phyloP scores from a whole-genome alignment of 37 sponge, comb jelly and placozoan species.

The Chondrilla cf. caribensis region DNA sequence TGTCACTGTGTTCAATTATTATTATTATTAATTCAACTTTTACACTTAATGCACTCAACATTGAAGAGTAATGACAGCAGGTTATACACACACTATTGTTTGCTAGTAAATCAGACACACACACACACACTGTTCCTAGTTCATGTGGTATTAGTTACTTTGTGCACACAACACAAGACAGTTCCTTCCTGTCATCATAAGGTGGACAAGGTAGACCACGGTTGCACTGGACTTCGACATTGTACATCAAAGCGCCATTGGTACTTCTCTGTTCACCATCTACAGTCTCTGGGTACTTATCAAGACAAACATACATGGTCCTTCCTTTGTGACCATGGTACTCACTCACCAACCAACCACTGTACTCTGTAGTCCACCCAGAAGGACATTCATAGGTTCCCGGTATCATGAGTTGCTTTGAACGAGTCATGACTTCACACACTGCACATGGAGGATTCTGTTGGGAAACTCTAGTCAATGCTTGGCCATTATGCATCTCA shows the following conservation, averaged over 20 bases:
- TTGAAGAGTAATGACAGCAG: too few species aligned
- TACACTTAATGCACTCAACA: too few species aligned
- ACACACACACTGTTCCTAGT: too few species aligned
- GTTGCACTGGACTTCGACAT: slow-evolving; percentile 17
- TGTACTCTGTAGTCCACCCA: slow-evolving; percentile 23
- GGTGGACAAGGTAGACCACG: slow-evolving; percentile 22
- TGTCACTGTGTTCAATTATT: too few species aligned
- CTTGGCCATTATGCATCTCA: not conserved
- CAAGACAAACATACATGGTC: slow-evolving; percentile 17
- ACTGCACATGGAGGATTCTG: slow-evolving; percentile 32
- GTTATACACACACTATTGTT: too few species aligned
- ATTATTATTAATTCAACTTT: too few species aligned
- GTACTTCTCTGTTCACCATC: not conserved
- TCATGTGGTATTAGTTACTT: not conserved
- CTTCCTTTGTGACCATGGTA: slow-evolving; percentile 5
- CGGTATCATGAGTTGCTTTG: slow-evolving; percentile 24
- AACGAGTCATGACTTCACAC: slow-evolving; percentile 25
- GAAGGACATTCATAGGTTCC: slow-evolving; percentile 25
- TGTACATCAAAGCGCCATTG: slow-evolving; percentile 29
- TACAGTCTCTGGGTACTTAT: slow-evolving; percentile 11
- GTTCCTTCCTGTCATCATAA: slow-evolving; percentile 27
- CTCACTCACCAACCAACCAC: slow-evolving; percentile 20
- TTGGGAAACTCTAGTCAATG: not conserved
- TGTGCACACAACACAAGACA: slow-evolving; percentile 33
- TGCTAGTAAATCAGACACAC: too few species aligned